These are phyloP conservation scores for Lethrus apterus DNA, from an alignment of 1,140 invertebrate genomes.

Conservation along the genomic window DNA sequence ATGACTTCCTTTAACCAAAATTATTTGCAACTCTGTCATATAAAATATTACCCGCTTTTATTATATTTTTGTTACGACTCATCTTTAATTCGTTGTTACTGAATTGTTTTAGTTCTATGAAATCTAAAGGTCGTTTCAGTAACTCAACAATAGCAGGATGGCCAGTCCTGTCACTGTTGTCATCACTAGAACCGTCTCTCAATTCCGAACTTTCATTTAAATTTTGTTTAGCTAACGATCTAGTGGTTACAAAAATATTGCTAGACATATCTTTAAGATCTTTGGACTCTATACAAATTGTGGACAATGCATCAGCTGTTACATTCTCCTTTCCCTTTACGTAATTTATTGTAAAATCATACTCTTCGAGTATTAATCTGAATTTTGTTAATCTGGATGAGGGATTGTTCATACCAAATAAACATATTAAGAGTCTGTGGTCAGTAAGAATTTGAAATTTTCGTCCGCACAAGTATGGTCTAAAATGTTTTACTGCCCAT, in stretches of 20 bases:
- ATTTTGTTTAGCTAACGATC: not conserved
- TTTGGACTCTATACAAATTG: constrained; percentile 1
- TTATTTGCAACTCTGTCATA: too few relatives aligned
- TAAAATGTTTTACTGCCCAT: constrained; percentile 16
- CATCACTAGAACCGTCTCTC: not conserved
- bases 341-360: constrained; percentile 5
- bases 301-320: constrained; percentile 9
- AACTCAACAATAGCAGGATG: constrained; percentile 6
- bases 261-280: constrained; percentile 6
- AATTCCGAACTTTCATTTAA: not conserved
- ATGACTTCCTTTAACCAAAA: too few relatives aligned
- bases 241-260: constrained; percentile 6
- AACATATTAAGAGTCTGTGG: constrained; percentile 5
- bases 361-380: constrained; percentile 11
- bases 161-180: constrained; percentile 3
- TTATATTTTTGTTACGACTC: constrained; percentile 1
- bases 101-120: constrained; percentile 3
- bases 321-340: not conserved
- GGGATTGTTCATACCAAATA: constrained; percentile 8
- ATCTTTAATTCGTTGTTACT: not conserved
- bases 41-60: constrained; percentile 1
- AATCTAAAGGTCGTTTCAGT: constrained; percentile 2
- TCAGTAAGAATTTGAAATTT: constrained; percentile 8
- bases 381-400: constrained; percentile 3
- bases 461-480: constrained; percentile 3